Percentiles rank a stretch among this genome's conserved stretches.
Evolutionary conservation across 2,113 vertebrate species (phyloP).

Genomic region (Herpailurus yagouaroundi): DNA sequence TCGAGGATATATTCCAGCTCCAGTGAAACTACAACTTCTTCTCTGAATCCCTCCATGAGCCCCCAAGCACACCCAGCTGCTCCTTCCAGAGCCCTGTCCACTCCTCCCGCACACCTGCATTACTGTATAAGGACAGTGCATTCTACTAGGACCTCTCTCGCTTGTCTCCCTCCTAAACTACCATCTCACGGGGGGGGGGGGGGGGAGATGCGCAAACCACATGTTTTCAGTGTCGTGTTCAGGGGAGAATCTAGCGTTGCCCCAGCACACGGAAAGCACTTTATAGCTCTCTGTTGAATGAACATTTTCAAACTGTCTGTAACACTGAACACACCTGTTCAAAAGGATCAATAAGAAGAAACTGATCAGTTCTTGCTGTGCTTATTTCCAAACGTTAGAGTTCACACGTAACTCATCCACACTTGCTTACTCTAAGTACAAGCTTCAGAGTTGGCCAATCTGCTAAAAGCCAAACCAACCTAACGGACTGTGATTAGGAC

Average conservation of each 20-base stretch:
- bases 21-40: not conserved
- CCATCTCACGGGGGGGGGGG: not conserved
- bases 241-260: not conserved
- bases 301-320: not conserved
- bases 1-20: not conserved
- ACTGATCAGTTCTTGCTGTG: not conserved
- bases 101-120: not conserved
- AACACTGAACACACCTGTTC: not conserved
- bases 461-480: not conserved
- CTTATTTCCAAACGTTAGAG: not conserved
- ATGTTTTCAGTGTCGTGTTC: not conserved
- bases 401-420: not conserved
- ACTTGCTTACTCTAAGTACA: not conserved
- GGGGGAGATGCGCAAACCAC: no score
- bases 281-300: not conserved
- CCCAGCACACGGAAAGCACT: not conserved
- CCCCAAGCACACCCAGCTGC: not conserved
- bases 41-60: not conserved
- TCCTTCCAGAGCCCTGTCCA: not conserved
- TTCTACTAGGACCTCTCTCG: not conserved
- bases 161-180: not conserved
- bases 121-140: rapidly evolving
- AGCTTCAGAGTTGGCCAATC: not conserved
- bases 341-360: not conserved
- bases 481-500: not conserved